Evolutionary conservation across 2,797 vertebrate species (phyloP).

Genomic region (Lycodopsis pacificus): DNA sequence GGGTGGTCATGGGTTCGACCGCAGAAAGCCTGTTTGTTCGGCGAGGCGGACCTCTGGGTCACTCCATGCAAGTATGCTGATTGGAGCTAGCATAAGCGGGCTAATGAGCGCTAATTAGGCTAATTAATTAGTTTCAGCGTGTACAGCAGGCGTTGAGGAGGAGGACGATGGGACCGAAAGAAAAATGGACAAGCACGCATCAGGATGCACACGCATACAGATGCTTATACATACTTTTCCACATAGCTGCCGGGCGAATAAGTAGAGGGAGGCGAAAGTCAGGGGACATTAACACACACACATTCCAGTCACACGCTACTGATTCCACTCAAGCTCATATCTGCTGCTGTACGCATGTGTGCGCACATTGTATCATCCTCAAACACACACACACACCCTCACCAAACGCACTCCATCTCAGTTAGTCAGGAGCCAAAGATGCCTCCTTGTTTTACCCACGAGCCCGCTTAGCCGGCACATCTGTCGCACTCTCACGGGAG

Average conservation of each 20-base stretch:
- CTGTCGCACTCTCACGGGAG: slow-evolving; percentile 66
- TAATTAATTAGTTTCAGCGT: slow-evolving; percentile 74
- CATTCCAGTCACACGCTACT: slow-evolving; percentile 19
- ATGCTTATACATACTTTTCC: slow-evolving; percentile 21
- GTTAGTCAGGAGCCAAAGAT: slow-evolving; percentile 48
- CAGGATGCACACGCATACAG: slow-evolving; percentile 43
- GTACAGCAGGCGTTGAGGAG: slow-evolving; percentile 48
- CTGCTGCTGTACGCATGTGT: slow-evolving; percentile 42
- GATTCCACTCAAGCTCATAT: slow-evolving; percentile 31
- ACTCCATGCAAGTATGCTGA: slow-evolving; percentile 65
- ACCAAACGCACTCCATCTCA: slow-evolving; percentile 25
- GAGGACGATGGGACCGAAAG: slow-evolving; percentile 25
- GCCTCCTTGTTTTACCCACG: slow-evolving; percentile 32
- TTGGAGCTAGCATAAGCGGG: slow-evolving; percentile 75
- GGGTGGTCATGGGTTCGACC: slow-evolving; percentile 38
- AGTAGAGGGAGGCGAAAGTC: slow-evolving; percentile 30
- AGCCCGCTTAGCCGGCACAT: slow-evolving; percentile 68
- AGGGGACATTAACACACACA: slow-evolving; percentile 6
- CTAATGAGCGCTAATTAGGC: slow-evolving; percentile 78
- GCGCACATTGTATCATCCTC: slow-evolving; percentile 41
- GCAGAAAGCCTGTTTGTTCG: slow-evolving; percentile 53
- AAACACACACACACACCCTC: slow-evolving; percentile 21
- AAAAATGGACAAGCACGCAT: slow-evolving; percentile 46
- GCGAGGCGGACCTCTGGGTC: slow-evolving; percentile 44
- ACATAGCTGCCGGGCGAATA: slow-evolving; percentile 36